Evolutionary conservation across 2,113 vertebrate genomes (phyloP), one percentile per base, ranked within the genome.

Genomic region (Petromus typicus): DNA sequence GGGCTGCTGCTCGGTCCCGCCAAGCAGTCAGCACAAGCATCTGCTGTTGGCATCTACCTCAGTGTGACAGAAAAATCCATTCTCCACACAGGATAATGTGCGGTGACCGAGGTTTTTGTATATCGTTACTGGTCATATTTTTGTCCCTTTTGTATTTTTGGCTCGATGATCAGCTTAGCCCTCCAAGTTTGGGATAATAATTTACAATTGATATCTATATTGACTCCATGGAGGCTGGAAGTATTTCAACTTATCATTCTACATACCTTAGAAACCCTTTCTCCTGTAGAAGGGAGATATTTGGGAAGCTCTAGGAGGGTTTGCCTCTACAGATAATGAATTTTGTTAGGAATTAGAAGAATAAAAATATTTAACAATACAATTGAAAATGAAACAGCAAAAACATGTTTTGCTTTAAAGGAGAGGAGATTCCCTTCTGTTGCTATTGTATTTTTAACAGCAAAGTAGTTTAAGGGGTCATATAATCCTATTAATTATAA

Each of bases 321-420:
- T 79, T 14, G 7, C 81, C 30, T 82, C 37, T 73, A 3, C 45
- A 75, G 20, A 80, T 40, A 7, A 80, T 59, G 34, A 85, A 22
- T 91, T 82, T 86, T 56, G 67, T 57, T 67, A 43, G 61, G 16
- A 14, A 0, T 94, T 27, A 48, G 82, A 93, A 92, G 13, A 32
- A 90, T 23, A 92, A 37, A 14, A 64, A n/a, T 86, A 84, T 37
- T 45, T 88, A 61, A 54, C 17, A 76, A 76, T 13, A 2, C 89
- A 78, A 56, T n/a, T 75, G 34, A 81, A 96, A 90, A 84, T 48
- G 78, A 95, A 86, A 2, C 23, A 75, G 59, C 25, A 43, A 30
- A 80, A 80, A 11, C 3, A 59, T 66, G 4, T 73, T 86, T 89
- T 79, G 30, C 12, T 92, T 92, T 81, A 90, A 79, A 22, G 76